Conservation (phyloP, 2,888 invertebrate species). For the Thymelicus lineola region DNA sequence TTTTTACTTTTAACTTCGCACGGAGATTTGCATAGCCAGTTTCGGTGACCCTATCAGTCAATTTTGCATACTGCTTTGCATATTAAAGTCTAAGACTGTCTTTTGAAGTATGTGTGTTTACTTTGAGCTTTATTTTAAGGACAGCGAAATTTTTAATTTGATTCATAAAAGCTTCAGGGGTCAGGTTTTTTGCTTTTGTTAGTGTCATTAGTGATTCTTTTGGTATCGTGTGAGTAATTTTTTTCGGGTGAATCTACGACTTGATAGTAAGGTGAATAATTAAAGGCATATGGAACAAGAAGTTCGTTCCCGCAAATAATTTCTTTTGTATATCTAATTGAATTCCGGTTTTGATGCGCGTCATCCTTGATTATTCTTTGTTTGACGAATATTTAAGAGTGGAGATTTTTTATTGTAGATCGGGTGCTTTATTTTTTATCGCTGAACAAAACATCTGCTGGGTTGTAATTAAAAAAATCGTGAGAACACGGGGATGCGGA, state of each 20-base stretch:
- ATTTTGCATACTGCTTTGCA: slow-evolving; percentile 74
- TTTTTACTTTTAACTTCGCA: slow-evolving; percentile 81
- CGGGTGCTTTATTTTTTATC: slow-evolving; percentile 65
- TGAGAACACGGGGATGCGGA: slow-evolving; percentile 74
- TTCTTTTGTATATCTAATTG: slow-evolving; percentile 79
- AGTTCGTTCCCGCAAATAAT: slow-evolving; percentile 73
- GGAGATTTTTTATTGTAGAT: slow-evolving; percentile 61
- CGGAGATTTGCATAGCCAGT: slow-evolving; percentile 83
- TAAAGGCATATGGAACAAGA: slow-evolving; percentile 71
- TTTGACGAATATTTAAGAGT: slow-evolving; percentile 72
- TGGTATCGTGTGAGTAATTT: slow-evolving; percentile 70
- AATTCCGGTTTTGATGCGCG: slow-evolving; percentile 80
- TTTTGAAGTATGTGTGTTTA: slow-evolving; percentile 71
- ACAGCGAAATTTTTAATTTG: slow-evolving; percentile 72
- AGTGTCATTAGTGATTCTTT: slow-evolving; percentile 74
- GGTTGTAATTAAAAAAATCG: slow-evolving; percentile 79
- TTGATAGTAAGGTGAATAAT: slow-evolving; percentile 69
- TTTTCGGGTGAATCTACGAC: slow-evolving; percentile 56
- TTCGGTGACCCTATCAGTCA: slow-evolving; percentile 62
- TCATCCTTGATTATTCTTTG: slow-evolving; percentile 74
- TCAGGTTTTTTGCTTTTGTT: slow-evolving; percentile 78
- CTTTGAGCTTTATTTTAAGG: slow-evolving; percentile 79
- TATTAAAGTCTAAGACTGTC: slow-evolving; percentile 74
- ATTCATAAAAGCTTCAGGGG: slow-evolving; percentile 71
- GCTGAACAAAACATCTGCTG: slow-evolving; percentile 74